Evolutionary conservation across 1,140 invertebrate genomes (phyloP).

Genomic region (Drosophila novamexicana): DNA sequence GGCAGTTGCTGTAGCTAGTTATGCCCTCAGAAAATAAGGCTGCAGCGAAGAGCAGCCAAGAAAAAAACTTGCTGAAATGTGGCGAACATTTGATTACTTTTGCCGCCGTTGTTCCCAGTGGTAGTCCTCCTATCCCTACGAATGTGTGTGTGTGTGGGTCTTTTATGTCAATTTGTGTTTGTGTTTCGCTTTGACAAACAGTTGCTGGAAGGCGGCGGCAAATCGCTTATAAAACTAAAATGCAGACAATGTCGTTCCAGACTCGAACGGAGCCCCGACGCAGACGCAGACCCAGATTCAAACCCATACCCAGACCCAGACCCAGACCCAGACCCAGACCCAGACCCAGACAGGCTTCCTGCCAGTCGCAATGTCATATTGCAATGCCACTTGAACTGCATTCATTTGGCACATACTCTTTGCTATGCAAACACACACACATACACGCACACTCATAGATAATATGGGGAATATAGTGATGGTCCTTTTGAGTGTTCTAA

Average conservation of each 20-base stretch:
- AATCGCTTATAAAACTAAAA: conserved; percentile 77
- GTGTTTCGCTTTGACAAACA: conserved; percentile 70
- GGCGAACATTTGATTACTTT: conserved; percentile 74
- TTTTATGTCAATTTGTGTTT: conserved; percentile 75
- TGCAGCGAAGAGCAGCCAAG: conserved; percentile 33
- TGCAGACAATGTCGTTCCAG: conserved; percentile 37
- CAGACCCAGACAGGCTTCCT: not conserved
- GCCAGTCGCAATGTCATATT: conserved; percentile 68
- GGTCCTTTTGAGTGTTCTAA: conserved; percentile 3
- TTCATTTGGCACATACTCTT: conserved; percentile 66
- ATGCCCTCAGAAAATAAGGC: conserved; percentile 36
- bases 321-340: not conserved
- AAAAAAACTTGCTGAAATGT: conserved; percentile 49
- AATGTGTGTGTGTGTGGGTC: conserved; percentile 1
- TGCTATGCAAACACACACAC: conserved; percentile 47
- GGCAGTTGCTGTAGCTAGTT: conserved; percentile 12
- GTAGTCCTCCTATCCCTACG: not conserved
- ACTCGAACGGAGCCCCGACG: too few species aligned
- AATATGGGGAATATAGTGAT: conserved; percentile 29
- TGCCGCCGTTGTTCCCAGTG: conserved; percentile 19
- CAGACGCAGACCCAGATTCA: not conserved
- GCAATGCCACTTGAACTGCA: conserved; percentile 67
- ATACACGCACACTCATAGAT: not conserved
- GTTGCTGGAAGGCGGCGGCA: conserved; percentile 62
- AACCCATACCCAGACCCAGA: not conserved